Evolutionary conservation across 2,113 vertebrate genomes (phyloP), one percentile per base, ranked within the genome.

Genomic region (Nanorana parkeri): DNA sequence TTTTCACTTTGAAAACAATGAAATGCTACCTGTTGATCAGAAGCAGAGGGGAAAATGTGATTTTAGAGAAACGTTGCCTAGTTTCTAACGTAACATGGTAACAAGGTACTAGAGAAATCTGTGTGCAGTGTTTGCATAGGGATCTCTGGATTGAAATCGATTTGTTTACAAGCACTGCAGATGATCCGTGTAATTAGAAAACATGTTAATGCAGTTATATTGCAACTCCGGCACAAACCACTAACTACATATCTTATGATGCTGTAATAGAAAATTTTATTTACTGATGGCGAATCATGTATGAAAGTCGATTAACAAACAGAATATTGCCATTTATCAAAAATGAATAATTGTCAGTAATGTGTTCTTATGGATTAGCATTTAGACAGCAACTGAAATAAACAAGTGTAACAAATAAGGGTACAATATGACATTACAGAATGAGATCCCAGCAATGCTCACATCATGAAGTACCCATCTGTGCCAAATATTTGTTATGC

Each of bases 1-100:
- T 81, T 72, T 73, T 54, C 68, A 72, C 36, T 8, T 64, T 73
- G 78, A 81, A 81, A 72, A 72, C 68, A 72, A 73, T 64, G 41
- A 72, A 81, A 81, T 51, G 67, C 58, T 73, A 81, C 68, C 78
- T 72, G 78, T 73, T 73, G 65, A 69, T 79, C 68, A 55, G 24
- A 73, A 69, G 66, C 77, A 52, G 52, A 61, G 58, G 41, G 68
- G 58, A 54, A 72, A 81, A 72, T 54, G 58, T 52, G 58, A 56
- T 72, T 64, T 69, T 63, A 63, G 11, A 61, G 23, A 64, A 81
- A 73, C 5, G 78, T 65, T 72, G 67, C 78, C 21, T 29, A 29
- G 67, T 72, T 81, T 69, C 67, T 69, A 60, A 26, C 32, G 55
- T 80, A 47, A 72, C 58, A 63, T 81, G 41, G 68, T 63, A n/a